phyloP scores from a whole-genome alignment of 2,888 invertebrate species.

The Amaurobius ferox region DNA sequence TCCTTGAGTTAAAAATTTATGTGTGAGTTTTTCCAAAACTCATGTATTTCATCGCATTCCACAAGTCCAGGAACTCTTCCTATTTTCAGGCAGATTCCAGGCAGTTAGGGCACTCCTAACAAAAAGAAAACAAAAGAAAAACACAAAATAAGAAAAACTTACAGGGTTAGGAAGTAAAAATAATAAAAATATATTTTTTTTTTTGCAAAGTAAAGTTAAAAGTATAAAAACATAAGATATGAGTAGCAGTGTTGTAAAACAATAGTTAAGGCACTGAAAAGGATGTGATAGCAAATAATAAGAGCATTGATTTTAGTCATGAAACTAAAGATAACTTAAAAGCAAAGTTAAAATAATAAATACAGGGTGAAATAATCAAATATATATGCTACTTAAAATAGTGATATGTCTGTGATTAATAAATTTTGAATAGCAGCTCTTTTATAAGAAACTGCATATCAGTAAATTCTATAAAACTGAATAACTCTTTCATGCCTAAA shows the following conservation, averaged over 20 bases:
- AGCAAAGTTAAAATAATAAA: too few species aligned
- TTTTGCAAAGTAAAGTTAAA: neutral
- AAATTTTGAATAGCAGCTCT: too few species aligned
- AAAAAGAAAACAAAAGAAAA: conserved; percentile 66
- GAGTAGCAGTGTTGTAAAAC: neutral
- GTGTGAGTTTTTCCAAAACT: neutral
- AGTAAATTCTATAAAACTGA: too few species aligned
- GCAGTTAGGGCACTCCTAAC: conserved; percentile 63
- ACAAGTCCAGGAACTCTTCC: conserved; percentile 23
- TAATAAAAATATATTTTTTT: too few species aligned
- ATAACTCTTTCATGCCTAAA: too few species aligned
- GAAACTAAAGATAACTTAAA: neutral
- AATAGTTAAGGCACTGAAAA: neutral
- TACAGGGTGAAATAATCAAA: too few species aligned
- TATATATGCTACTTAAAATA: too few species aligned
- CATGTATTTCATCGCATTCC: conserved; percentile 32
- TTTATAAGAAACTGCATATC: too few species aligned
- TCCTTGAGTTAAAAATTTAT: neutral
- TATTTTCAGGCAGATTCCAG: conserved; percentile 56
- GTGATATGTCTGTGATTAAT: too few species aligned
- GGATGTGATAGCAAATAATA: neutral
- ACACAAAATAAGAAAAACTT: conserved; percentile 32
- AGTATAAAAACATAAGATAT: too few species aligned
- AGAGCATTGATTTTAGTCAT: neutral
- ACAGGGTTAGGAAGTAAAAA: neutral